Percentiles rank a stretch among this genome's conserved stretches.
Conservation (phyloP, 2,888 invertebrate genomes). For the Magallana nippona region DNA sequence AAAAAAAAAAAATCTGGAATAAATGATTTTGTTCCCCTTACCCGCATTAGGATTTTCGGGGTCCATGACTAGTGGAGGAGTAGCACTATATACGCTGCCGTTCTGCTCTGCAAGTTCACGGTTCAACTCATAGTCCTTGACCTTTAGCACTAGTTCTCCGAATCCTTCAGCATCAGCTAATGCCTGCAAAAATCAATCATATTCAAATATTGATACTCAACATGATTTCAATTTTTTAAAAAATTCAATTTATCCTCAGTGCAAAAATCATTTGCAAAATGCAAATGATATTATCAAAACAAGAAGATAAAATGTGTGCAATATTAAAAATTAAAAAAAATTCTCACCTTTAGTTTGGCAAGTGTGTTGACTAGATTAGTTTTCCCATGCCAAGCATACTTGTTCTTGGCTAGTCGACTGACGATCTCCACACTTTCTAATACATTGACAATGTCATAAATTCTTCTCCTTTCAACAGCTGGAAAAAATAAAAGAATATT, state of each 20-base stretch:
- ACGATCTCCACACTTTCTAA: conserved; percentile 87
- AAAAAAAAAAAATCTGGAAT: not conserved
- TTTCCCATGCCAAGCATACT: conserved; percentile 86
- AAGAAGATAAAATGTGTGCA: not conserved
- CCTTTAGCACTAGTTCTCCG: conserved; percentile 71
- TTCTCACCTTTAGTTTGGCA: conserved; percentile 83
- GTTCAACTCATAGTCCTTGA: conserved; percentile 72
- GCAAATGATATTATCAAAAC: not conserved
- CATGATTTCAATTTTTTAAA: not conserved
- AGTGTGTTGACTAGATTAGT: conserved; percentile 84
- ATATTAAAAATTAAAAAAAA: too few relatives aligned
- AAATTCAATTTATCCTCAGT: not conserved
- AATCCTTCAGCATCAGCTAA: conserved; percentile 74
- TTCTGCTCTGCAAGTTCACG: conserved; percentile 66
- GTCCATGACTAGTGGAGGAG: conserved; percentile 35
- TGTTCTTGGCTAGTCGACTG: conserved; percentile 84
- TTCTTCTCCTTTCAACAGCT: conserved; percentile 85
- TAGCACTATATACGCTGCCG: conserved; percentile 26
- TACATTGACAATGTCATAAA: conserved; percentile 88
- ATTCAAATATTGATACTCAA: not conserved
- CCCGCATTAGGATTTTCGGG: conserved; percentile 41
- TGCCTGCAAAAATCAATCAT: conserved; percentile 62
- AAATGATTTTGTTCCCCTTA: not conserved
- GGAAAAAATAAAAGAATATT: conserved; percentile 37
- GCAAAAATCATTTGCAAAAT: not conserved